Conservation (phyloP, 1,140 invertebrate species). For the Dreissena rostriformis region DNA sequence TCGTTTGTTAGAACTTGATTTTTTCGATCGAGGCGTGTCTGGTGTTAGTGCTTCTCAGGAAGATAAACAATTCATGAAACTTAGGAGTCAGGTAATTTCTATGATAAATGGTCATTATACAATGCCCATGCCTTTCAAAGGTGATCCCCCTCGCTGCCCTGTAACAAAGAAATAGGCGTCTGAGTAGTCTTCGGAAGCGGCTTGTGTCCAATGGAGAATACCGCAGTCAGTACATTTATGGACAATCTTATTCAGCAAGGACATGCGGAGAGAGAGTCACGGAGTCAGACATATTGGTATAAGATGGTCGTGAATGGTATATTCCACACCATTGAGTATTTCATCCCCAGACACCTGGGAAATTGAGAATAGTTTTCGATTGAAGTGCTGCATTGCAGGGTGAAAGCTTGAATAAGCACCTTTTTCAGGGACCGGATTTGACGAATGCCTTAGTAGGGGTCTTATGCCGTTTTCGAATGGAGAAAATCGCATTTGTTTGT, state of each 20-base stretch:
- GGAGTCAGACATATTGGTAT: not conserved
- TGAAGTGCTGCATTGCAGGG: conserved; percentile 53
- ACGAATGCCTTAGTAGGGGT: conserved; percentile 60
- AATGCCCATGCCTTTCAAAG: no score
- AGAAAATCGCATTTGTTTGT: conserved; percentile 50
- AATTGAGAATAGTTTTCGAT: conserved; percentile 65
- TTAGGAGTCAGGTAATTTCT: no score
- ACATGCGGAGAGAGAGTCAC: not conserved
- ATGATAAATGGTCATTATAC: no score
- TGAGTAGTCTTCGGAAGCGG: not conserved
- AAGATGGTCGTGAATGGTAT: conserved; percentile 47
- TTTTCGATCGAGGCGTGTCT: not conserved
- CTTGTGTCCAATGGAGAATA: not conserved
- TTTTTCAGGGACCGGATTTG: conserved; percentile 63
- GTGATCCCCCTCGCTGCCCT: no score
- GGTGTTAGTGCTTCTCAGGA: not conserved
- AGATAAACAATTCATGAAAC: no score
- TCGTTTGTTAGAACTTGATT: not conserved
- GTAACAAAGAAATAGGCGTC: no score
- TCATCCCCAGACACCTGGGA: conserved; percentile 56
- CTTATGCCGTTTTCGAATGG: conserved; percentile 44
- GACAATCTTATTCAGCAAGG: not conserved
- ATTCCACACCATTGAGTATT: conserved; percentile 61
- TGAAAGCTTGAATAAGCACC: conserved; percentile 49
- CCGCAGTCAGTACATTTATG: not conserved